These are phyloP conservation scores for Brachycybe producta DNA, from an alignment of 2,888 invertebrate genomes.

Conservation along the genomic window DNA sequence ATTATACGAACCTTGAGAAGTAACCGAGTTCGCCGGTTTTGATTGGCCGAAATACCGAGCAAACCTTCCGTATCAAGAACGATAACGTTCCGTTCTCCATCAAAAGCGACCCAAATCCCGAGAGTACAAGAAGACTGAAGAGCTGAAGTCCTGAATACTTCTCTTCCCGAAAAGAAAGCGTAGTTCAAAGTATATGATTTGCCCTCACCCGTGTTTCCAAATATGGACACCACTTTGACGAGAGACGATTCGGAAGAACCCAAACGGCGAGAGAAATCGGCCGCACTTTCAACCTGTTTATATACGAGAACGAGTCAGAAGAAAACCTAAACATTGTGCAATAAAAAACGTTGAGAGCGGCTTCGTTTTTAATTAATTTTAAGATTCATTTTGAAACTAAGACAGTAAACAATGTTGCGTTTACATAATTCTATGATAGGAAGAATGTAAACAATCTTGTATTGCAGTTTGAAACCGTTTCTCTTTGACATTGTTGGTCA, in stretches of 20 bases:
- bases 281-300: constrained; percentile 29
- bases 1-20: constrained; percentile 52
- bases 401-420: too few species aligned
- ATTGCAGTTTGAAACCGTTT: too few species aligned
- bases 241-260: constrained; percentile 28
- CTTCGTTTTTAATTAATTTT: too few species aligned
- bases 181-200: constrained; percentile 68
- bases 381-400: too few species aligned
- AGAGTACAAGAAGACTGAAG: constrained; percentile 57
- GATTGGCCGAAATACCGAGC: constrained; percentile 47
- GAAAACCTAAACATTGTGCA: too few species aligned
- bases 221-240: constrained; percentile 66
- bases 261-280: constrained; percentile 31
- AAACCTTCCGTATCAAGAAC: constrained; percentile 71
- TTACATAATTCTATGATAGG: too few species aligned
- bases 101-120: constrained; percentile 64
- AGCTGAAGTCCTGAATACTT: constrained; percentile 51
- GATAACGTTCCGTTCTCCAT: constrained; percentile 49
- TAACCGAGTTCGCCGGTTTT: constrained; percentile 51
- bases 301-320: constrained; percentile 1
- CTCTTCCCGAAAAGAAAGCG: constrained; percentile 50
- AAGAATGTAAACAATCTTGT: too few species aligned
- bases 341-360: too few species aligned
- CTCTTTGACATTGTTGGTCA: too few species aligned
- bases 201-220: constrained; percentile 72